These are phyloP conservation scores for Mactromeris polynyma DNA, from an alignment of 2,888 invertebrate genomes.

Conservation along the genomic window DNA sequence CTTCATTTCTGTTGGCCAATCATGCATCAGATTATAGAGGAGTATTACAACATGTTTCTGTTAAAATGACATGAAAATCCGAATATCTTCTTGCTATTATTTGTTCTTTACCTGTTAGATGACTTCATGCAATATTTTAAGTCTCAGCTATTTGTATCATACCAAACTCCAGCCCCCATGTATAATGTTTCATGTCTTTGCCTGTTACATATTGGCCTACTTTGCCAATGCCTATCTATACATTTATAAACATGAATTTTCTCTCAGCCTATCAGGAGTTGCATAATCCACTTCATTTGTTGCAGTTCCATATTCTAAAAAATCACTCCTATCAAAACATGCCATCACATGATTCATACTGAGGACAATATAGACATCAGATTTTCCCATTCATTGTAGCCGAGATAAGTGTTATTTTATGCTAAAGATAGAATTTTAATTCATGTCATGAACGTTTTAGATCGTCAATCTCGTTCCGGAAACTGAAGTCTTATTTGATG, in stretches of 20 bases:
- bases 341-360: not conserved
- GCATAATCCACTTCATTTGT: not conserved
- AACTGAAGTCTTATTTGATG: slow-evolving; percentile 59
- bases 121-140: too few relatives aligned
- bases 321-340: not conserved
- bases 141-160: too few relatives aligned
- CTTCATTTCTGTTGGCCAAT: too few relatives aligned
- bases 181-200: not conserved
- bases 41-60: too few relatives aligned
- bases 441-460: slow-evolving; percentile 67
- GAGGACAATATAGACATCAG: slow-evolving; percentile 35
- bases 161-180: too few relatives aligned
- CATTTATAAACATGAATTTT: not conserved
- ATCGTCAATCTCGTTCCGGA: slow-evolving; percentile 57
- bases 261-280: not conserved
- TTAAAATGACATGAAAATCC: too few relatives aligned
- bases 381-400: slow-evolving; percentile 31
- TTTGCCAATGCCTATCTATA: not conserved
- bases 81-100: too few relatives aligned
- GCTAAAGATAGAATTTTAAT: slow-evolving; percentile 71
- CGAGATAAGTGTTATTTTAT: slow-evolving; percentile 71
- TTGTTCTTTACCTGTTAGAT: too few relatives aligned
- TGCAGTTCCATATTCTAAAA: not conserved
- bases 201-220: not conserved
- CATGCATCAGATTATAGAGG: too few relatives aligned